Base-by-base conservation (phyloP, 2,888 invertebrate species). In the Iphiclides podalirius region DNA sequence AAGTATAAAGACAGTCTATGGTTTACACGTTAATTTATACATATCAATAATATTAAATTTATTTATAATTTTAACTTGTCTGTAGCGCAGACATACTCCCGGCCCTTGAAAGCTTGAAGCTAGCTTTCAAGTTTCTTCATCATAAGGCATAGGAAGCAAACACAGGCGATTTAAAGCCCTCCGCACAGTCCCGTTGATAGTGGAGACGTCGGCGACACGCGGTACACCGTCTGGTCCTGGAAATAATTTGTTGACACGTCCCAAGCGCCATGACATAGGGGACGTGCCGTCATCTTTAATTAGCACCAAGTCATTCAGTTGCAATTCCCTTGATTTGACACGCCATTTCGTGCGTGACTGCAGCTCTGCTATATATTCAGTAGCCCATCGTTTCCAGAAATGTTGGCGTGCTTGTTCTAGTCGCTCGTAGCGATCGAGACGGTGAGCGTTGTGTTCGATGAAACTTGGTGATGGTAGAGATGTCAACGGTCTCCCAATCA, bases 381-480 rank as follows among this genome's bases (percentile, higher is more conserved):
- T 45, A 0, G 36, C 31, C 55, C 58, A 58, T 1, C 54, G 46
- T 8, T 31, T 31, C 55, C 58, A 55, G 26, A 55, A 58, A 8
- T 50, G 39, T 20, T 54, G 20, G 6, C 20, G 20, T 20, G 6
- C 6, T 20, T 20, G 20, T 20, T 20, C 6, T 3, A 20, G n/a
- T n/a, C n/a, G n/a, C n/a, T n/a, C n/a, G n/a, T n/a, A n/a, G n/a
- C n/a, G n/a, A n/a, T n/a, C n/a, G n/a, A n/a, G n/a, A n/a, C n/a
- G n/a, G n/a, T n/a, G n/a, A n/a, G n/a, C n/a, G n/a, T n/a, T n/a
- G 20, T 20, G 20, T 4, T 3, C 4, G n/a, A n/a, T n/a, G 3
- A 20, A 6, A 4, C 20, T 20, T 20, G 20, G 6, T 6, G 20
- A 20, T 20, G 20, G 20, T 6, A 20, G 6, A 3, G 20, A 20